Conservation (phyloP, 2,113 vertebrate species). For the Pristiophorus japonicus region DNA sequence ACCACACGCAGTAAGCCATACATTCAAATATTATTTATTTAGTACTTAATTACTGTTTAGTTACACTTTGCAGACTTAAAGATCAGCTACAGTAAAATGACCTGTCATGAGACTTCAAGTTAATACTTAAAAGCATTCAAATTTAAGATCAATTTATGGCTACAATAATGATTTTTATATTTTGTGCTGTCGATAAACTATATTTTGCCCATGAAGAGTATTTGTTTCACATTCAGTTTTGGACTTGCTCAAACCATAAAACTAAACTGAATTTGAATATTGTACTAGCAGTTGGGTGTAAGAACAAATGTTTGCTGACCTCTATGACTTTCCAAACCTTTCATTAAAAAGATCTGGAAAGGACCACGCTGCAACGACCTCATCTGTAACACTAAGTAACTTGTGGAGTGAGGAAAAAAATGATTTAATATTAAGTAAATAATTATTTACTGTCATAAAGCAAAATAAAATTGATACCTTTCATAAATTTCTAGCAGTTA, state of each 20-base stretch:
- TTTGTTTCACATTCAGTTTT: background rate
- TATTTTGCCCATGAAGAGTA: background rate
- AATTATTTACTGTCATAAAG: background rate
- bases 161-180: background rate
- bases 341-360: background rate
- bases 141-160: background rate
- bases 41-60: constrained; percentile 33
- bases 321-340: background rate
- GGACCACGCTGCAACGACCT: background rate
- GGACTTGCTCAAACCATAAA: background rate
- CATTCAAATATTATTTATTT: constrained; percentile 34
- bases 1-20: constrained; percentile 19
- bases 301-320: background rate
- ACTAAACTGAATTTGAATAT: background rate
- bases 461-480: background rate
- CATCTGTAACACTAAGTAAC: background rate
- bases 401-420: background rate
- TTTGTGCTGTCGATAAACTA: background rate
- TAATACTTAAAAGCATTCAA: too few species aligned
- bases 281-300: background rate
- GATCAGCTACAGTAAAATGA: background rate
- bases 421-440: background rate
- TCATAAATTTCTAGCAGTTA: background rate
- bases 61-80: background rate
- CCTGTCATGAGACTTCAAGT: background rate